Evolutionary conservation across 2,888 invertebrate species (phyloP).

Genomic region (Lissocephala sabroskyi): DNA sequence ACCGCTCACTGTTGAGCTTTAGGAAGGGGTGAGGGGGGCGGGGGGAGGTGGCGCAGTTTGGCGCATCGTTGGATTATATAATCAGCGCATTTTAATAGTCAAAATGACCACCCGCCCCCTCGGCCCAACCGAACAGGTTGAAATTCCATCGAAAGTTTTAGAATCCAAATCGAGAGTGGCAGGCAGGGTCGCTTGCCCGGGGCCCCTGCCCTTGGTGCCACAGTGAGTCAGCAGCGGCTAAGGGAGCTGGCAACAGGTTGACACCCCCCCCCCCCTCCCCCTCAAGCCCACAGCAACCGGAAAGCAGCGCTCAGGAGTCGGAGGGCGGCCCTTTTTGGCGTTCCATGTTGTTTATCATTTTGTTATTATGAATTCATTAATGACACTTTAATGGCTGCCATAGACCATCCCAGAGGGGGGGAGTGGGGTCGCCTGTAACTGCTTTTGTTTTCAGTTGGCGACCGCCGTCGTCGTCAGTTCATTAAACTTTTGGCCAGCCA

Average conservation of each 20-base stretch:
- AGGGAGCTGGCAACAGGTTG: slow-evolving; percentile 43
- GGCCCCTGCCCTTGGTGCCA: slow-evolving; percentile 13
- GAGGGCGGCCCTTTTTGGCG: slow-evolving; percentile 3
- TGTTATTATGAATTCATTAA: slow-evolving; percentile 11
- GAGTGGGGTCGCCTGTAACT: background rate
- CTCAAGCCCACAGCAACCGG: too few relatives aligned
- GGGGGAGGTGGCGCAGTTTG: slow-evolving; percentile 1
- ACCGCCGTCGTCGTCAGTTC: slow-evolving; percentile 11
- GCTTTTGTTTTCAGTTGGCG: background rate
- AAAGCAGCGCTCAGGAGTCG: background rate
- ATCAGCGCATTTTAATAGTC: too few relatives aligned
- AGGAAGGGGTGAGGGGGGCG: too few relatives aligned
- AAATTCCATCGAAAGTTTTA: too few relatives aligned
- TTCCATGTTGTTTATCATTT: slow-evolving; percentile 7
- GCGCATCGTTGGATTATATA: slow-evolving; percentile 5
- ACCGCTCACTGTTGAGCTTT: too few relatives aligned
- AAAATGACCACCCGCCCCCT: too few relatives aligned
- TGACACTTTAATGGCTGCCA: too few relatives aligned
- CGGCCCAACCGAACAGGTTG: too few relatives aligned
- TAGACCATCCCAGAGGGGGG: too few relatives aligned
- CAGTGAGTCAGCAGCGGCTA: slow-evolving; percentile 41
- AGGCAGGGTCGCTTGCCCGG: too few relatives aligned
- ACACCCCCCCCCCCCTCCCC: background rate
- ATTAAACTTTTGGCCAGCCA: slow-evolving; percentile 18
- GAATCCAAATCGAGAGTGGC: too few relatives aligned